A percentile compares a stretch with the other conserved stretches of the same genome.
phyloP scores from a whole-genome alignment of 2,797 vertebrate species.

The Helicolenus hilgendorfi region DNA sequence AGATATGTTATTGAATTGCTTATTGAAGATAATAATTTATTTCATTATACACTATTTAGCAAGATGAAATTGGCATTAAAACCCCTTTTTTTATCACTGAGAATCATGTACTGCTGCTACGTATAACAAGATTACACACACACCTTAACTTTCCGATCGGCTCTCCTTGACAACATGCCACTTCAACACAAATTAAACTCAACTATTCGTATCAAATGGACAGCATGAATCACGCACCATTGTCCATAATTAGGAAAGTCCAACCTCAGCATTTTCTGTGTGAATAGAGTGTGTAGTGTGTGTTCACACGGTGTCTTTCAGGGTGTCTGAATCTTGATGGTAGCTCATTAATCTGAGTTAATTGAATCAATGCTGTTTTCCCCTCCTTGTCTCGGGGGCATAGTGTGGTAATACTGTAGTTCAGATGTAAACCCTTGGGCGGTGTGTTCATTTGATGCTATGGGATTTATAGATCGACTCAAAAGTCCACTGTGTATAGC shows the following conservation, averaged over 20 bases:
- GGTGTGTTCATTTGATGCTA: slow-evolving; percentile 35
- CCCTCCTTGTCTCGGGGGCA: slow-evolving; percentile 57
- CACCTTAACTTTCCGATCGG: slow-evolving; percentile 11
- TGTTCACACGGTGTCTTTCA: slow-evolving; percentile 59
- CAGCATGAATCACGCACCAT: slow-evolving; percentile 52
- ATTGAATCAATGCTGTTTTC: slow-evolving; percentile 79
- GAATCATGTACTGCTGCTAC: not conserved
- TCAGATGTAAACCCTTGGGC: slow-evolving; percentile 61
- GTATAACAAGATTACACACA: not conserved
- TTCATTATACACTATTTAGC: not conserved
- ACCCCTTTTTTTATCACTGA: not conserved
- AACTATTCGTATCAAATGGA: slow-evolving; percentile 62
- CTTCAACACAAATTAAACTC: slow-evolving; percentile 71
- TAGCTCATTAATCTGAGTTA: slow-evolving; percentile 81
- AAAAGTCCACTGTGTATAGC: not conserved
- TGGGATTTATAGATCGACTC: slow-evolving; percentile 40
- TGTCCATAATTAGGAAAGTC: slow-evolving; percentile 70
- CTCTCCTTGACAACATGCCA: slow-evolving; percentile 46
- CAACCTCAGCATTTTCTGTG: slow-evolving; percentile 70
- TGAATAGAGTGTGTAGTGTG: slow-evolving; percentile 56
- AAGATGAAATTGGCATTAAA: not conserved
- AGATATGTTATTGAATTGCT: too few species aligned
- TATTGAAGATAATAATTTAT: not conserved
- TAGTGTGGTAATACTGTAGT: slow-evolving; percentile 45
- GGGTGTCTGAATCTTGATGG: slow-evolving; percentile 70